Evolutionary conservation across 2,888 invertebrate genomes (phyloP).

Genomic region (Watsonalla cultraria): DNA sequence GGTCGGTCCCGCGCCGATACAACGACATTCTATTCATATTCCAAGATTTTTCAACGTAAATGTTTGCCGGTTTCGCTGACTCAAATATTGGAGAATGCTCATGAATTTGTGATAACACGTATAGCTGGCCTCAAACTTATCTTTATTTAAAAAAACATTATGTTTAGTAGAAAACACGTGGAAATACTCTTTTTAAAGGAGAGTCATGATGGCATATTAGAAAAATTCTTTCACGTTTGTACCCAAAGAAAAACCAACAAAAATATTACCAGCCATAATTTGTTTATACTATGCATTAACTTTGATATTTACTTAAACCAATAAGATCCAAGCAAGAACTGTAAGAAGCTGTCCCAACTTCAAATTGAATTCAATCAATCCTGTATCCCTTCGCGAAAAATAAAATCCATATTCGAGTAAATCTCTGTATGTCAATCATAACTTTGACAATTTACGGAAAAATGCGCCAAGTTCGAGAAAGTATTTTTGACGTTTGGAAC

Average conservation of each 20-base stretch:
- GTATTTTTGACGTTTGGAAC: constrained; percentile 50
- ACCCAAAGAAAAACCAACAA: too few species aligned
- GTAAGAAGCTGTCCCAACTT: constrained; percentile 40
- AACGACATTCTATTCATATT: constrained; percentile 62
- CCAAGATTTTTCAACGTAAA: constrained; percentile 48
- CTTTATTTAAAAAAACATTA: too few species aligned
- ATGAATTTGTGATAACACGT: not conserved
- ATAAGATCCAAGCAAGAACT: constrained; percentile 1
- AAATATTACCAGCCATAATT: not conserved
- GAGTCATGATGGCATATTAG: too few species aligned
- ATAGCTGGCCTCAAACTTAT: too few species aligned
- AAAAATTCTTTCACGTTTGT: too few species aligned
- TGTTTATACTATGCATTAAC: not conserved
- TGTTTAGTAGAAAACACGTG: too few species aligned
- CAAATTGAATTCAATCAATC: constrained; percentile 57
- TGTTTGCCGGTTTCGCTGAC: constrained; percentile 21
- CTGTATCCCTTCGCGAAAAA: constrained; percentile 37
- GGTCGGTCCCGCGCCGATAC: constrained; percentile 49
- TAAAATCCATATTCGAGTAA: constrained; percentile 28
- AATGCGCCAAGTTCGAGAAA: constrained; percentile 21
- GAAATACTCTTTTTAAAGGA: too few species aligned
- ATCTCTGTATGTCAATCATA: constrained; percentile 53
- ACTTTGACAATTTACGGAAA: constrained; percentile 63
- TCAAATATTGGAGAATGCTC: not conserved
- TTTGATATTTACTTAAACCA: not conserved